phyloP scores from a whole-genome alignment of 2,888 invertebrate genomes.

The Macrophya alboannulata region DNA sequence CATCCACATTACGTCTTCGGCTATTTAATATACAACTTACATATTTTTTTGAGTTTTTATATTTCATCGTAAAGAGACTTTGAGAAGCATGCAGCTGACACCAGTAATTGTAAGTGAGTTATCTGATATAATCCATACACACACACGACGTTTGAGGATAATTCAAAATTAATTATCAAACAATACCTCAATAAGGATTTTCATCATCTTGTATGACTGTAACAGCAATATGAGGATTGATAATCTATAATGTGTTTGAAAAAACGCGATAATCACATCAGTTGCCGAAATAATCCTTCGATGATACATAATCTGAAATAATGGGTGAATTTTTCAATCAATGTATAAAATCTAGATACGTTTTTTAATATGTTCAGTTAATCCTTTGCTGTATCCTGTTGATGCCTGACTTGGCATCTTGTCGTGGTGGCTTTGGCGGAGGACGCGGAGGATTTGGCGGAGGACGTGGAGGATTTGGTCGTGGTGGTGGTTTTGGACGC shows the following conservation, averaged over 20 bases:
- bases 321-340: neutral
- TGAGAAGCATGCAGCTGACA: neutral
- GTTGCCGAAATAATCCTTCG: neutral
- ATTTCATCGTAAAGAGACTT: neutral
- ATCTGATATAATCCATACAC: neutral
- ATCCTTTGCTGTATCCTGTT: constrained; percentile 31
- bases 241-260: neutral
- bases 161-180: neutral
- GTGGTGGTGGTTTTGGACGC: constrained; percentile 7
- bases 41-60: neutral
- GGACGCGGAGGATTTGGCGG: constrained; percentile 55
- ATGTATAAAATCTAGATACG: neutral
- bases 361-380: constrained; percentile 15
- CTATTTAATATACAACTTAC: neutral
- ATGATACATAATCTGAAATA: neutral
- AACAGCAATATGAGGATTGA: too few species aligned
- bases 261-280: neutral
- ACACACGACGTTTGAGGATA: neutral
- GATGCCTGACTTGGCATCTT: neutral
- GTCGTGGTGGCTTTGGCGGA: constrained; percentile 62
- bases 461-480: constrained; percentile 1
- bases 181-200: neutral
- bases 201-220: too few species aligned
- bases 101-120: constrained; percentile 7
- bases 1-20: neutral